phyloP scores from a whole-genome alignment of 2,797 vertebrate species.

The Diceros bicornis region DNA sequence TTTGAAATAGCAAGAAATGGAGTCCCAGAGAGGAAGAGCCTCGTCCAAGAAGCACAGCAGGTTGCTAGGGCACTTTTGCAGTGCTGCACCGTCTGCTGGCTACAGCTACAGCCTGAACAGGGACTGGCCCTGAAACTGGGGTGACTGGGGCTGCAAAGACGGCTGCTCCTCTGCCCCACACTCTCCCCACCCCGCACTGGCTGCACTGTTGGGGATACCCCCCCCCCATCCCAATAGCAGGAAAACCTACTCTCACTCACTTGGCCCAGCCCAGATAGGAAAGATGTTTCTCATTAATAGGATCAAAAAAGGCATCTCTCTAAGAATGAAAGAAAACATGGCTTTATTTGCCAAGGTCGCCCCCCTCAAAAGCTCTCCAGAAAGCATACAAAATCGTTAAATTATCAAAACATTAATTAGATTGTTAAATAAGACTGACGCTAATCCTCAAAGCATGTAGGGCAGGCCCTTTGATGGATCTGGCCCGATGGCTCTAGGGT shows the following conservation, averaged over 20 bases:
- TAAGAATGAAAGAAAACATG: slow-evolving; percentile 82
- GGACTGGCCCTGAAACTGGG: background rate
- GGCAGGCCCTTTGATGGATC: slow-evolving; percentile 82
- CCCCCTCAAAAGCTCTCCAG: slow-evolving; percentile 82
- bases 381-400: slow-evolving; percentile 86
- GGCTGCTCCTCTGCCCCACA: background rate
- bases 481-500: slow-evolving; percentile 76
- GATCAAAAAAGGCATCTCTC: slow-evolving; percentile 86
- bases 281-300: slow-evolving; percentile 87
- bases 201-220: background rate
- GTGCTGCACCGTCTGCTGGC: background rate
- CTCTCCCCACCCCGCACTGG: background rate
- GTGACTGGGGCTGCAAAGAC: background rate
- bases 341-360: slow-evolving; percentile 83
- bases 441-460: slow-evolving; percentile 84
- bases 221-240: background rate
- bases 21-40: background rate
- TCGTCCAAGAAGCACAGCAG: background rate
- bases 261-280: slow-evolving; percentile 45
- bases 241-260: background rate
- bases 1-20: background rate
- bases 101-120: background rate
- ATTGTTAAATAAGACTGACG: slow-evolving; percentile 86
- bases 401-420: slow-evolving; percentile 89
- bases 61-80: background rate